phyloP scores from a whole-genome alignment of 2,113 vertebrate genomes.

The Hippocampus guttulatus region DNA sequence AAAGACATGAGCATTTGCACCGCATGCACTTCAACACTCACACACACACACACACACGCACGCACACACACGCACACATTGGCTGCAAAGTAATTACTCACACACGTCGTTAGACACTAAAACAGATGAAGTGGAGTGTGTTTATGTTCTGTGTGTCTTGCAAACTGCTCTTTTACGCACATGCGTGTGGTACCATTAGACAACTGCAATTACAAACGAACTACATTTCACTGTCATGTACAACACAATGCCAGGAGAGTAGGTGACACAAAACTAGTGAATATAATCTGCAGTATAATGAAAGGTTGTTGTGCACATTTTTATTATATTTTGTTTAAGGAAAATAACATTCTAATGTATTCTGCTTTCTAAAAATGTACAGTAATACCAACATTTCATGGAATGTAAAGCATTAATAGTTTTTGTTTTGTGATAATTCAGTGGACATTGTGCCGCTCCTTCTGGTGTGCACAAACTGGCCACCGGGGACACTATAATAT shows the following conservation, averaged over 20 bases:
- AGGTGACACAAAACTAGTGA: background rate
- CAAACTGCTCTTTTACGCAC: conserved; percentile 17
- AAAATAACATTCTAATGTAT: too few species aligned
- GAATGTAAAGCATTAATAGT: too few species aligned
- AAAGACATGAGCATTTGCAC: conserved; percentile 55
- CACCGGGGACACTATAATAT: too few species aligned
- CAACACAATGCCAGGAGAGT: background rate
- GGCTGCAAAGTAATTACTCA: conserved; percentile 66
- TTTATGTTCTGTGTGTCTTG: conserved; percentile 62
- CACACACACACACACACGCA: conserved; percentile 37
- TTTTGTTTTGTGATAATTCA: too few species aligned
- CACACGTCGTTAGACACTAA: conserved; percentile 68
- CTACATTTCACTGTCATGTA: conserved; percentile 5
- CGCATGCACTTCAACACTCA: conserved; percentile 45
- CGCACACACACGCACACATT: conserved; percentile 50
- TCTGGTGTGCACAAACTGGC: too few species aligned
- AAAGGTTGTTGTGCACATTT: background rate
- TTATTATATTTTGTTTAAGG: background rate
- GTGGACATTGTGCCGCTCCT: too few species aligned
- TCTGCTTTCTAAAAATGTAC: too few species aligned
- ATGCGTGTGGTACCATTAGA: conserved; percentile 24
- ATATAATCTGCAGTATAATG: background rate
- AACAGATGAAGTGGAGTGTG: conserved; percentile 60
- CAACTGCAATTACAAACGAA: conserved; percentile 23
- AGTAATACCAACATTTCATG: too few species aligned